phyloP scores from a whole-genome alignment of 2,113 vertebrate genomes.

The Globicephala melas region DNA sequence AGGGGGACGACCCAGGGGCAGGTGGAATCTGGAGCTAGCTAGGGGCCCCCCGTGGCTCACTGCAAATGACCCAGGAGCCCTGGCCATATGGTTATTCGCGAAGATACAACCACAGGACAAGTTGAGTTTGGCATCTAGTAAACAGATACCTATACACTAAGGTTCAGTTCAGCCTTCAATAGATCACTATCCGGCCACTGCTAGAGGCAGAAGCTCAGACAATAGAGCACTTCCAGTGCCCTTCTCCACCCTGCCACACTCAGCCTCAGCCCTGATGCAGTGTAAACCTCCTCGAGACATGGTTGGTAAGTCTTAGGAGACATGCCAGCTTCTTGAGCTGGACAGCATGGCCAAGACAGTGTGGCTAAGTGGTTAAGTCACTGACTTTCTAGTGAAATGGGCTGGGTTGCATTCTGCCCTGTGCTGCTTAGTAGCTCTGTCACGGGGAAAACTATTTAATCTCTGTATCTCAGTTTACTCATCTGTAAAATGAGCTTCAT shows the following conservation, averaged over 20 bases:
- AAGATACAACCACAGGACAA: neutral
- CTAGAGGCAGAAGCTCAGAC: neutral
- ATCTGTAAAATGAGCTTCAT: neutral
- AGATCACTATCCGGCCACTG: neutral
- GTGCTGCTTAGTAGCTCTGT: neutral
- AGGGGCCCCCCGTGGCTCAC: neutral
- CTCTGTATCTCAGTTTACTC: neutral
- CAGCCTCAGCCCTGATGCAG: neutral
- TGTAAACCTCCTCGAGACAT: neutral
- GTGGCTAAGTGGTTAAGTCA: neutral
- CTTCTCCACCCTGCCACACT: neutral
- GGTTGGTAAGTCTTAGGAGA: neutral
- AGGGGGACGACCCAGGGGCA: neutral
- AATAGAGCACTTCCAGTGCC: accelerated
- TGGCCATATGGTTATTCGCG: neutral
- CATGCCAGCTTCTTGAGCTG: neutral
- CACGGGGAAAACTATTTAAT: neutral
- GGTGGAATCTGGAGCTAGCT: neutral
- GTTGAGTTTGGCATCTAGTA: neutral
- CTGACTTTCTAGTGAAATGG: neutral
- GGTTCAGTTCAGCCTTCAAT: neutral
- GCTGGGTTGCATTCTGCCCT: neutral
- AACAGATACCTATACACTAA: neutral
- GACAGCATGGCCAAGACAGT: neutral
- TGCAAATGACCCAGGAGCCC: neutral